Evolutionary conservation across 2,113 vertebrate species (phyloP).

Genomic region (Ranitomeya imitator): DNA sequence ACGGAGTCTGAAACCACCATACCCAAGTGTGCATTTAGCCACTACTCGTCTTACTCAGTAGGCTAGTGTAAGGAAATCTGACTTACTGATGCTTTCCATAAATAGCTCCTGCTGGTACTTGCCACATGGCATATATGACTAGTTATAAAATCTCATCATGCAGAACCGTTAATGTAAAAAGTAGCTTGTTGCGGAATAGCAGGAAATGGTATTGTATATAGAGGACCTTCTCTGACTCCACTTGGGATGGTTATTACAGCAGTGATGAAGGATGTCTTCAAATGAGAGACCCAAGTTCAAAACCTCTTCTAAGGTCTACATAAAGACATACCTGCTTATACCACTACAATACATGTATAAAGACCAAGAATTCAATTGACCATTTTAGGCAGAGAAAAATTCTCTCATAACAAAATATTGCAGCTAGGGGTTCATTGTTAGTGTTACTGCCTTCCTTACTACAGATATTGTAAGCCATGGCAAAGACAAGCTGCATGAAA

Average conservation of each 20-base stretch:
- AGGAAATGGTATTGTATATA: background rate
- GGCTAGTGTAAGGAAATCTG: slow-evolving; percentile 17
- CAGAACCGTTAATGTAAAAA: slow-evolving; percentile 3
- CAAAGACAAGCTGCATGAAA: too few species aligned
- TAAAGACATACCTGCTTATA: too few species aligned
- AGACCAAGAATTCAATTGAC: too few species aligned
- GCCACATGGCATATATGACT: background rate
- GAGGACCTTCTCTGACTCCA: background rate
- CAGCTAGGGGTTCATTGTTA: too few species aligned
- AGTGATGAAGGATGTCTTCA: background rate
- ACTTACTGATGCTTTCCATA: slow-evolving; percentile 3
- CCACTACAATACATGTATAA: too few species aligned
- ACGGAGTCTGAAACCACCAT: slow-evolving; percentile 21
- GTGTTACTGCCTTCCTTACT: too few species aligned
- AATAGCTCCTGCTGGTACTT: slow-evolving; percentile 2
- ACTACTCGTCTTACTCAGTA: slow-evolving; percentile 28
- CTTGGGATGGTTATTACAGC: background rate
- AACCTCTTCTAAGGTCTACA: too few species aligned
- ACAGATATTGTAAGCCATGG: too few species aligned
- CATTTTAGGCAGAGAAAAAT: too few species aligned
- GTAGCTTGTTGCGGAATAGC: background rate
- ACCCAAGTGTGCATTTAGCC: slow-evolving; percentile 30
- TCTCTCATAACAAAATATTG: too few species aligned
- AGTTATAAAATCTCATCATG: background rate
- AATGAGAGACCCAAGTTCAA: too few species aligned